Conservation (phyloP, 30 jellyfish, hydroid and myxozoan species). For the Chrysaora quinquecirrha region DNA sequence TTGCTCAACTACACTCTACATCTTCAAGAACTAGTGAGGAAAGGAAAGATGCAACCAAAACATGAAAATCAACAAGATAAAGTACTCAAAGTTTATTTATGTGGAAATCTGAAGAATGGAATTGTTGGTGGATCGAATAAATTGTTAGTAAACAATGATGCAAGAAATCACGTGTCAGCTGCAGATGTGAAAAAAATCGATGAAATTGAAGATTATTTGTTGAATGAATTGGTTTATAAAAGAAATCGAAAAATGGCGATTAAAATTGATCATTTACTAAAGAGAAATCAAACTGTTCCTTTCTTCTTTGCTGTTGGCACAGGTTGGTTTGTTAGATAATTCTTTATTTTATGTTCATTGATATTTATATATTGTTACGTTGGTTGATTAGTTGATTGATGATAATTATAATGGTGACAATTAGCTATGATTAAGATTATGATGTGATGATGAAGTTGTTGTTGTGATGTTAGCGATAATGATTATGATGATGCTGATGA, state of each 20-base stretch:
- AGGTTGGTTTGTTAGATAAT: constrained; percentile 36
- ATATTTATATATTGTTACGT: not conserved
- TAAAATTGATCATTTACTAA: constrained; percentile 56
- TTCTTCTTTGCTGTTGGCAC: constrained; percentile 73
- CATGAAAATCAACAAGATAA: constrained; percentile 65
- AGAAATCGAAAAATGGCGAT: constrained; percentile 78
- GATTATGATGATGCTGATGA: too few relatives aligned
- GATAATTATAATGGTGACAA: not conserved
- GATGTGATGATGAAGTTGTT: not conserved
- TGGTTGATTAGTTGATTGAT: too few relatives aligned
- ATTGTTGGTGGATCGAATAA: constrained; percentile 52
- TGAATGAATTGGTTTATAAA: constrained; percentile 64
- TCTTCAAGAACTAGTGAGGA: constrained; percentile 69
- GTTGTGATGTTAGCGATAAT: not conserved
- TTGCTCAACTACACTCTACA: constrained; percentile 71
- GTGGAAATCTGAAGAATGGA: constrained; percentile 74
- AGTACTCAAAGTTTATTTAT: constrained; percentile 55
- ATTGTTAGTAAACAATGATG: constrained; percentile 45
- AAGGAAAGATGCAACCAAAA: constrained; percentile 58
- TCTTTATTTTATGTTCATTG: not conserved
- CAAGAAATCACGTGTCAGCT: constrained; percentile 45
- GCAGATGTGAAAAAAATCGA: constrained; percentile 51
- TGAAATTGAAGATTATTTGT: constrained; percentile 70
- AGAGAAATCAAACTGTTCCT: constrained; percentile 18
- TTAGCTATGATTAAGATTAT: not conserved